Base-by-base conservation (phyloP, 1,140 invertebrate species). In the Antheraea pernyi region DNA sequence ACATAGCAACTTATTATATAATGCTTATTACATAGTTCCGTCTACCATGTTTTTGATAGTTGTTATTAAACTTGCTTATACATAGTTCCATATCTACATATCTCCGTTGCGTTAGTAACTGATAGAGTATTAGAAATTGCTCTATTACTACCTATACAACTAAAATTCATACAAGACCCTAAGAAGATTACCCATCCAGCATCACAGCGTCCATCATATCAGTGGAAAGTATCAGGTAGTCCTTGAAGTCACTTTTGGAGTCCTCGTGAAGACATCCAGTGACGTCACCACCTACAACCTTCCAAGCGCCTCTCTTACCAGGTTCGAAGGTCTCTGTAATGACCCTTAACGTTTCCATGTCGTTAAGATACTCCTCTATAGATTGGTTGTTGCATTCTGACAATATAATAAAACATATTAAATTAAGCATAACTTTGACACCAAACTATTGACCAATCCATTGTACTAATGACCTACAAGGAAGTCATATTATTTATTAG, bases 111-210 rank as follows among this genome's bases (percentile, higher is more conserved):
- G n/a, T n/a, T n/a, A n/a, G n/a, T n/a, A n/a, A n/a, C n/a, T n/a
- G n/a, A n/a, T n/a, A n/a, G n/a, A n/a, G n/a, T n/a, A n/a, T n/a
- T n/a, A n/a, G n/a, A n/a, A n/a, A n/a, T n/a, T 30, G 22, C 22
- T 30, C 4, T 30, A 30, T 30, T 2, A 30, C 4, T 30, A 30
- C 22, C 4, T 30, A 30, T 30, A 30, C 22, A 30, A 42, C 11
- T 42, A 42, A 8, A 42, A 8, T 11, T 42, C 39, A 42, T 42
- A 42, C 8, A 42, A 42, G 22, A 42, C 8, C 7, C 8, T 65
- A 53, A 66, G 59, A 59, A 6, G 11, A 93, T 94, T 86, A 96
- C 95, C 94, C 93, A 85, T 95, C 94, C 83, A 95, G 93, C 7
- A 95, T 93, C 65, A 95, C 81, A 36, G 94, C 94, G 63, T 94